These are phyloP conservation scores for Dipodomys ordii DNA, from an alignment of 2,113 vertebrate species.

Conservation along the genomic window DNA sequence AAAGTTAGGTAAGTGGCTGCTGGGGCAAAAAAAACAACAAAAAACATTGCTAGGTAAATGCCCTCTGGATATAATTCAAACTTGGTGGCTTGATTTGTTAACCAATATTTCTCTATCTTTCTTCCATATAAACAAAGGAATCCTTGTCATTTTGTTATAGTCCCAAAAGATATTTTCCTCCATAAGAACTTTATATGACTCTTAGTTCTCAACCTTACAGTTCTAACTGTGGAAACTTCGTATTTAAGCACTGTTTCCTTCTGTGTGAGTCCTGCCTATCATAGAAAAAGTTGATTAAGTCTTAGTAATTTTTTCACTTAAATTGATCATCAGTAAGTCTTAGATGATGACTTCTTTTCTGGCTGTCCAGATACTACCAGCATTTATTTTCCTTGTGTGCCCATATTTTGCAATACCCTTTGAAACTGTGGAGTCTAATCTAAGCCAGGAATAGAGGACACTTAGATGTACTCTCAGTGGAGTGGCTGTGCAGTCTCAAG, in stretches of 20 bases:
- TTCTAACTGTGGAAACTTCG: neutral
- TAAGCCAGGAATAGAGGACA: neutral
- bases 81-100: neutral
- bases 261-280: neutral
- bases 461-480: neutral
- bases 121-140: neutral
- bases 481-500: neutral
- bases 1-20: neutral
- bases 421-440: constrained; percentile 23
- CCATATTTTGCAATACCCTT: constrained; percentile 52
- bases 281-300: neutral
- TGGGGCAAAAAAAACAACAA: neutral
- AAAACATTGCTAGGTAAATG: neutral
- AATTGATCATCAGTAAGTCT: neutral
- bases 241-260: neutral
- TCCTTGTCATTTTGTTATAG: neutral
- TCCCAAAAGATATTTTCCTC: constrained; percentile 1
- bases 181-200: neutral
- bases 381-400: neutral
- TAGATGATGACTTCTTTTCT: neutral
- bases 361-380: neutral
- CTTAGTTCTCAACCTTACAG: neutral
- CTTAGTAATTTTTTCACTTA: neutral
- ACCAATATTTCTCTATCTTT: neutral
- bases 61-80: neutral